phyloP scores from a whole-genome alignment of 1,140 invertebrate genomes.

The Babylonia areolata region DNA sequence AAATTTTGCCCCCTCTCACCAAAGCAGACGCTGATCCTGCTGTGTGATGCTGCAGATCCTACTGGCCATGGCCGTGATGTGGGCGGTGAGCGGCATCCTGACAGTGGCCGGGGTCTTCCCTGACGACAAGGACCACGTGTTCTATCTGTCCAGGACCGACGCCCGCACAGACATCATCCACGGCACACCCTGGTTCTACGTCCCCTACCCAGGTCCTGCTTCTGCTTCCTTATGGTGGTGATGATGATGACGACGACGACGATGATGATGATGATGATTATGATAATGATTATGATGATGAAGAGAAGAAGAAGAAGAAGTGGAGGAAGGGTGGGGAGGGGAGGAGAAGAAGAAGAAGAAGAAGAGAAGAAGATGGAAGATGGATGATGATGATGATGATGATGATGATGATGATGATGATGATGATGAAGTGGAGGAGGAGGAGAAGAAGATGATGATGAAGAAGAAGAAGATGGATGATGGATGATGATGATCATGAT shows the following conservation, averaged over 20 bases:
- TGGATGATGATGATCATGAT: too few relatives aligned
- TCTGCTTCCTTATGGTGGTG: background rate
- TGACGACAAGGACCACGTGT: slow-evolving; percentile 48
- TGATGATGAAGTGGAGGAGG: too few relatives aligned
- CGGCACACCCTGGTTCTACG: slow-evolving; percentile 87
- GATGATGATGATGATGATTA: too few relatives aligned
- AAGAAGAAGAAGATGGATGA: too few relatives aligned
- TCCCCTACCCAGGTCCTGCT: slow-evolving; percentile 84
- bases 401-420: too few relatives aligned
- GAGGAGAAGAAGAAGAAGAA: too few relatives aligned
- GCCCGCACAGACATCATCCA: slow-evolving; percentile 84
- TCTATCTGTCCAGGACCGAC: slow-evolving; percentile 86
- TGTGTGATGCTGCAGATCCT: slow-evolving; percentile 80
- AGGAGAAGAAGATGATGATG: too few relatives aligned
- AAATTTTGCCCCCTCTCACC: background rate
- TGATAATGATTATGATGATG: too few relatives aligned
- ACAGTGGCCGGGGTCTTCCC: slow-evolving; percentile 83
- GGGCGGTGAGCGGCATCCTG: slow-evolving; percentile 85
- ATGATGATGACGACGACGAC: too few relatives aligned
- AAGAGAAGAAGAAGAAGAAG: too few relatives aligned
- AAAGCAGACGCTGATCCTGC: background rate
- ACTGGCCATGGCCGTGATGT: slow-evolving; percentile 87
- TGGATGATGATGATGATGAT: too few relatives aligned
- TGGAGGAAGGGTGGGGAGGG: background rate
- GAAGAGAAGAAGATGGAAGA: too few relatives aligned